Conservation (phyloP, 2,113 vertebrate genomes). For the Aegithalos caudatus region DNA sequence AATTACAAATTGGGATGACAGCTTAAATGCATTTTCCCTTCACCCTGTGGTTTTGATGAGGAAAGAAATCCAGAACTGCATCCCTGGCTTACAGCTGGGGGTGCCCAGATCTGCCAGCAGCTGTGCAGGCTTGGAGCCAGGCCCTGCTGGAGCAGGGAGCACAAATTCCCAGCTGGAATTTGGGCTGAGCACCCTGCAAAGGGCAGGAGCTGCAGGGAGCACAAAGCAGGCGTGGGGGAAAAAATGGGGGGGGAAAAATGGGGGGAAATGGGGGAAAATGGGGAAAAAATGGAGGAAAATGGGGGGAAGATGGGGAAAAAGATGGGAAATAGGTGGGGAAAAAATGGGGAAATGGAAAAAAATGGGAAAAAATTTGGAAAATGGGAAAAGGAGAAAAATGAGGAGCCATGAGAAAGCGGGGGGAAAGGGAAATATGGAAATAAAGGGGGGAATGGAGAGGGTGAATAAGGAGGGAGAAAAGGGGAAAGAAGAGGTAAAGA, state of each 20-base stretch:
- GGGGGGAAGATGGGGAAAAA: too few relatives aligned
- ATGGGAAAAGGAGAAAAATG: not conserved
- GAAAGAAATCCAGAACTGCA: not conserved
- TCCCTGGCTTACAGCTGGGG: not conserved
- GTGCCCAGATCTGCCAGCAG: not conserved
- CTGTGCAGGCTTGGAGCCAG: not conserved
- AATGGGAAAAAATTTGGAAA: not conserved
- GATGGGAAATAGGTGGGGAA: too few relatives aligned
- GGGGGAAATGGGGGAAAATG: too few relatives aligned
- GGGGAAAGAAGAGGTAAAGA: too few relatives aligned
- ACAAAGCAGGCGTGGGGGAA: rapidly evolving
- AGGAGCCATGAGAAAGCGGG: too few relatives aligned
- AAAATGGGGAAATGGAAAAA: not conserved
- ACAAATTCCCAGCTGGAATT: rapidly evolving
- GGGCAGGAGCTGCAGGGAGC: not conserved
- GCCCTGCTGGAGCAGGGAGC: not conserved
- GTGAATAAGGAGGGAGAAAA: too few relatives aligned
- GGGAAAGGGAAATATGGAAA: too few relatives aligned
- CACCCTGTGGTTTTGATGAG: not conserved
- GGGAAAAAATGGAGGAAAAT: not conserved
- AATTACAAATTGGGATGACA: not conserved
- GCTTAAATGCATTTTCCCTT: not conserved
- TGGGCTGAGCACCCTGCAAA: not conserved
- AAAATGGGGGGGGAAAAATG: too few relatives aligned
- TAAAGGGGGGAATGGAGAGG: too few relatives aligned